phyloP scores from a whole-genome alignment of 2,113 vertebrate species.

The Aepyceros melampus region DNA sequence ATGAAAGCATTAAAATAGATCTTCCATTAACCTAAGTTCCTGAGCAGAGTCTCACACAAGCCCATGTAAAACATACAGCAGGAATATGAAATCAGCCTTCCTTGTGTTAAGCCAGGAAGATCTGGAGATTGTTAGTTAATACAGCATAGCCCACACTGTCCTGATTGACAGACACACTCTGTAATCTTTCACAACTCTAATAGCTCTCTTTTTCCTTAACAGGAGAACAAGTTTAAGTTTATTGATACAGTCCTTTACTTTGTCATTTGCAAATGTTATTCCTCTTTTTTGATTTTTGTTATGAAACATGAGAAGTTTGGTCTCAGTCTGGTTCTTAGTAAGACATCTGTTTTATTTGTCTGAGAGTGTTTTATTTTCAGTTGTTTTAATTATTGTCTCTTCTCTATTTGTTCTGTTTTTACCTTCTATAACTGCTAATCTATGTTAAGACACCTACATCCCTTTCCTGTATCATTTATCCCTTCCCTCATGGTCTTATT shows the following conservation, averaged over 20 bases:
- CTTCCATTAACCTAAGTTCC: not conserved
- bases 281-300: not conserved
- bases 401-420: not conserved
- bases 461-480: not conserved
- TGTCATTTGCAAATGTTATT: not conserved
- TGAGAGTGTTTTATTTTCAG: not conserved
- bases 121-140: not conserved
- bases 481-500: not conserved
- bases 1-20: not conserved
- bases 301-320: not conserved
- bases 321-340: not conserved
- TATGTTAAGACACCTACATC: not conserved
- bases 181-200: not conserved
- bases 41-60: not conserved
- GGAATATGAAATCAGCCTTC: not conserved
- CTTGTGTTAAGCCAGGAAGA: not conserved
- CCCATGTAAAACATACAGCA: not conserved
- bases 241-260: not conserved
- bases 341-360: not conserved
- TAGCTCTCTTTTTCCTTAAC: not conserved
- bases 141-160: not conserved
- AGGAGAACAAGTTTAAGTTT: not conserved
- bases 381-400: not conserved
- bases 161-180: not conserved
- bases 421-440: not conserved